Evolutionary conservation across 92 coral and sea anemone genomes (phyloP), one percentile per base, ranked within the genome.

Genomic region (Umimayanthus chanpuru): DNA sequence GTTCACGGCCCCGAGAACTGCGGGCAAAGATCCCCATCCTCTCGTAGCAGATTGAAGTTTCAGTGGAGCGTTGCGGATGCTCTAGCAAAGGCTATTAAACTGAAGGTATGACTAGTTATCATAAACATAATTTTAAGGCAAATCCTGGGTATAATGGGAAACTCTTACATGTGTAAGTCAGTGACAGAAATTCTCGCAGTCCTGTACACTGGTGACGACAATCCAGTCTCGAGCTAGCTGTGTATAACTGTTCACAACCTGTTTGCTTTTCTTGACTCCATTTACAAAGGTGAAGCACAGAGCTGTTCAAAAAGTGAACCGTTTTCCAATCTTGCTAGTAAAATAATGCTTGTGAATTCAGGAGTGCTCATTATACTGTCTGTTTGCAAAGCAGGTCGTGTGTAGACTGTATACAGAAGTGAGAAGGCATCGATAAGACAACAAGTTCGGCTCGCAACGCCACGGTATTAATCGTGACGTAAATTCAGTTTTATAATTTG

Each of bases 11-110:
- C 64, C 66, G 30, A 9, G 36, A 78, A 47, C 8, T 23, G 32
- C 64, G 1, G 81, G 65, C 82, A 9, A 4, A 78, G 66, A 12
- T 47, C 64, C 6, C 21, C 1, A 29, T 49, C 23, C 32, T 78
- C 64, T 78, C 4, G 81, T 9, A 56, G 82, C 25, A 28, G 65
- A 38, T 50, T 43, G 38, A 20, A 47, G 20, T 49, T n/a, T 43
- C 66, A 43, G 81, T 78, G 65, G 56, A 78, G 65, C 41, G 82
- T 78, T 26, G 82, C 21, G 38, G 11, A 36, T 44, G 82, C 32
- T 78, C 41, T 47, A 12, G 82, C 32, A 47, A 39, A 75, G 47
- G 44, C 39, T 21, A 6, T 39, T 23, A 39, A 20, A 8, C 64
- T 14, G 29, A 44, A 78, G 82, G 82, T 78, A 78, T 36, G 82